Conservation (phyloP, 2,113 vertebrate species). For the Kryptolebias marmoratus region DNA sequence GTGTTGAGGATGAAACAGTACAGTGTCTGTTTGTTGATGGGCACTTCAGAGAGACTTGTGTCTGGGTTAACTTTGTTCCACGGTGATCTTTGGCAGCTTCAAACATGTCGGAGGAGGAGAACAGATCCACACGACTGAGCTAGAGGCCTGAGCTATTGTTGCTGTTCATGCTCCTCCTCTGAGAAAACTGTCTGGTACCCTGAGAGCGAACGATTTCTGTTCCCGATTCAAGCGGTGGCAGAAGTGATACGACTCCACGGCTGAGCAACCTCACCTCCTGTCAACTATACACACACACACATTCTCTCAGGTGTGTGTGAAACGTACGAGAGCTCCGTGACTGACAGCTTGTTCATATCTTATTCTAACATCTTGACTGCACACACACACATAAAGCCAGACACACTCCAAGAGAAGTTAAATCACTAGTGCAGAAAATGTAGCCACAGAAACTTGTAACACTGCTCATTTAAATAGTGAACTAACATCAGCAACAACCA, state of each 20-base stretch:
- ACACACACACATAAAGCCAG: constrained; percentile 40
- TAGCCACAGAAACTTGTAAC: constrained; percentile 15
- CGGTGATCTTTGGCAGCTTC: constrained; percentile 92
- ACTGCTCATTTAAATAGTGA: constrained; percentile 32
- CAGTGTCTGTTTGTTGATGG: constrained; percentile 81
- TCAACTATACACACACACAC: constrained; percentile 11
- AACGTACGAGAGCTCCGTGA: neutral
- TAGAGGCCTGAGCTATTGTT: constrained; percentile 74
- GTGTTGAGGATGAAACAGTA: constrained; percentile 33
- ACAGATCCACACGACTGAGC: constrained; percentile 83
- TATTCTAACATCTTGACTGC: constrained; percentile 32
- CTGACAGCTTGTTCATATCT: constrained; percentile 9
- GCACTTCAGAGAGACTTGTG: constrained; percentile 83
- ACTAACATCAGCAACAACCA: constrained; percentile 42
- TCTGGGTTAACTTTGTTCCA: constrained; percentile 48
- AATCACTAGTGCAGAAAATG: constrained; percentile 17
- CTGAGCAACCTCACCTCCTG: constrained; percentile 6
- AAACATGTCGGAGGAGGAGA: constrained; percentile 87
- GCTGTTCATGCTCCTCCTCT: constrained; percentile 42
- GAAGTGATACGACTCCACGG: constrained; percentile 59
- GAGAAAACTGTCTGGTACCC: constrained; percentile 68
- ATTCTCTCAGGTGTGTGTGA: neutral
- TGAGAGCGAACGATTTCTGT: constrained; percentile 76
- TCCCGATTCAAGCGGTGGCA: constrained; percentile 71
- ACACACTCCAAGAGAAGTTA: constrained; percentile 24